phyloP scores from a whole-genome alignment of 1,140 invertebrate genomes.

The Tetramorium parvispinum region DNA sequence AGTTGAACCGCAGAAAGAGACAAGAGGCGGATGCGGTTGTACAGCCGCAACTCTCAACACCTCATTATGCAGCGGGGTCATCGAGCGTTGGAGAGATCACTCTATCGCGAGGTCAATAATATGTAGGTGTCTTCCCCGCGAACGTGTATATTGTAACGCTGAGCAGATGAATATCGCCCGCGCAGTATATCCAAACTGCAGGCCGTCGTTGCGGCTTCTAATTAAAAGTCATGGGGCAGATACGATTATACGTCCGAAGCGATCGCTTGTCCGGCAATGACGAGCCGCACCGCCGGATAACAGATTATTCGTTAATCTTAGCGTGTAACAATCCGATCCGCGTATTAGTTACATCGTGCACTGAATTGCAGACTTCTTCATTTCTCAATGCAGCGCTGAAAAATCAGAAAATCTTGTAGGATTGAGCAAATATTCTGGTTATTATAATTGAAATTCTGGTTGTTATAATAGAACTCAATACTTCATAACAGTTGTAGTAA shows the following conservation, averaged over 20 bases:
- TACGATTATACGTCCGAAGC: slow-evolving; percentile 16
- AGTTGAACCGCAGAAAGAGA: not conserved
- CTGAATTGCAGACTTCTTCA: not conserved
- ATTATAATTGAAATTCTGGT: too few species aligned
- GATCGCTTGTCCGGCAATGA: slow-evolving; percentile 1
- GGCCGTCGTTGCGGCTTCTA: not conserved
- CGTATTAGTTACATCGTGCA: not conserved
- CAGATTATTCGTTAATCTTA: slow-evolving; percentile 21
- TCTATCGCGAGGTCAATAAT: slow-evolving; percentile 8
- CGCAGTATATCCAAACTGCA: not conserved
- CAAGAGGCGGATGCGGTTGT: not conserved
- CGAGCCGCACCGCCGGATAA: not conserved
- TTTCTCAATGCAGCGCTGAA: not conserved
- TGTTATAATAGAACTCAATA: too few species aligned
- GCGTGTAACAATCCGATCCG: not conserved
- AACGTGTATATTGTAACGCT: not conserved
- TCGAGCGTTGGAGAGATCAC: slow-evolving; percentile 4
- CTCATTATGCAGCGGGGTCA: slow-evolving; percentile 35
- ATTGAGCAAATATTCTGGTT: too few species aligned
- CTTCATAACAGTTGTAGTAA: too few species aligned
- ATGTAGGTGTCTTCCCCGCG: not conserved
- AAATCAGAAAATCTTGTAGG: too few species aligned
- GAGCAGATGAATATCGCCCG: not conserved
- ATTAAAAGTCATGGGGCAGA: slow-evolving; percentile 23
- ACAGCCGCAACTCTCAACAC: slow-evolving; percentile 12